These are phyloP conservation scores for Dicerorhinus sumatrensis DNA, from an alignment of 2,113 vertebrate genomes.

Conservation along the genomic window DNA sequence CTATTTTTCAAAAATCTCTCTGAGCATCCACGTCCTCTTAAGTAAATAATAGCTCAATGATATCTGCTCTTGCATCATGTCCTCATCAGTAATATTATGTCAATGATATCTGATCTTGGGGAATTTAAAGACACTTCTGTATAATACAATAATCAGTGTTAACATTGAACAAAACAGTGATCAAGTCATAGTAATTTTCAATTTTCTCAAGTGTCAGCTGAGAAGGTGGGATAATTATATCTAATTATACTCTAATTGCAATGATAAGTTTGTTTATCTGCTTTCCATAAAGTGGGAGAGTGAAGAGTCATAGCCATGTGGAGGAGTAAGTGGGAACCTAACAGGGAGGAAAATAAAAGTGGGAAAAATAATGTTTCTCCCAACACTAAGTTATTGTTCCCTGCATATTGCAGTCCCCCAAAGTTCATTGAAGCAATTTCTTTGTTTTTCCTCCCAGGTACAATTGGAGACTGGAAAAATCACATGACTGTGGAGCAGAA, in stretches of 20 bases:
- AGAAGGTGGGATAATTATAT: neutral
- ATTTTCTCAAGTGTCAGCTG: neutral
- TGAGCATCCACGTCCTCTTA: neutral
- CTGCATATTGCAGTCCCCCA: neutral
- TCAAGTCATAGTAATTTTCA: neutral
- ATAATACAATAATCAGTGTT: neutral
- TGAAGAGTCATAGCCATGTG: neutral
- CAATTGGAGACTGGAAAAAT: constrained; percentile 82
- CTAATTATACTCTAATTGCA: neutral
- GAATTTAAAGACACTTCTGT: neutral
- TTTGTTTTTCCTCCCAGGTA: constrained; percentile 52
- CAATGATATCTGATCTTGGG: neutral
- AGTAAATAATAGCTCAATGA: too few relatives aligned
- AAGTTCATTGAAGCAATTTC: neutral
- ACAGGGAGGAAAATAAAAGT: neutral
- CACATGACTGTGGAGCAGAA: constrained; percentile 75
- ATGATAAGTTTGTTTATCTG: neutral
- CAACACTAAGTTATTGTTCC: too few relatives aligned
- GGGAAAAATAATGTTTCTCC: neutral
- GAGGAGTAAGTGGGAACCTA: neutral
- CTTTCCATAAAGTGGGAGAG: neutral
- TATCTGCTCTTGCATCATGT: too few relatives aligned
- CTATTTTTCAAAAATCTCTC: neutral
- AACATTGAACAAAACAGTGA: neutral
- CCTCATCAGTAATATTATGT: too few relatives aligned